Evolutionary conservation across 2,888 invertebrate species (phyloP).

Genomic region (Mamestra brassicae): DNA sequence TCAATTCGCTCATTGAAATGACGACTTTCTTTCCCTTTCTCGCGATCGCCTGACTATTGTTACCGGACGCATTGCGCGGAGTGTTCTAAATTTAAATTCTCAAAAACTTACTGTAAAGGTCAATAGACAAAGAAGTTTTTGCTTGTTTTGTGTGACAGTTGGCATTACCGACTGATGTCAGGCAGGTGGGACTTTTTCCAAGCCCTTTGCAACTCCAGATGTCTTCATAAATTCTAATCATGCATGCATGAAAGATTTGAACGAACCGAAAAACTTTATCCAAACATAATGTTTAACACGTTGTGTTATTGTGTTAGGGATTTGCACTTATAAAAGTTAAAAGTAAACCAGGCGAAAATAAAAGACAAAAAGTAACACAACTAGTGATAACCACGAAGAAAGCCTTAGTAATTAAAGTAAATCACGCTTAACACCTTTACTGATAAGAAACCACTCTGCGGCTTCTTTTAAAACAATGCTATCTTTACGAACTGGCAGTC

Average conservation of each 20-base stretch:
- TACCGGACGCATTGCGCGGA: slow-evolving; percentile 38
- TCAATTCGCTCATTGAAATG: slow-evolving; percentile 35
- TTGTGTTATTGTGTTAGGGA: not conserved
- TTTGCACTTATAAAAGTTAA: not conserved
- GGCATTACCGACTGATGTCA: slow-evolving; percentile 20
- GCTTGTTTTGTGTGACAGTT: slow-evolving; percentile 34
- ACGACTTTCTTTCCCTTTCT: slow-evolving; percentile 51
- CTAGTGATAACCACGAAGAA: not conserved
- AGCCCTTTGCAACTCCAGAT: not conserved
- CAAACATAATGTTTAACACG: not conserved
- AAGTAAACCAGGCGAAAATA: slow-evolving; percentile 11
- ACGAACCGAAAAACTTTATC: not conserved
- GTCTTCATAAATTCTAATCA: not conserved
- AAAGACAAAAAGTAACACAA: not conserved
- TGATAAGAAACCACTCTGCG: slow-evolving; percentile 48
- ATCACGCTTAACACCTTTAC: slow-evolving; percentile 57
- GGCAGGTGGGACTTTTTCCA: not conserved
- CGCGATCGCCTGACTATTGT: slow-evolving; percentile 55
- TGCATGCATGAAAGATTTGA: not conserved
- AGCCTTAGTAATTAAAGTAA: slow-evolving; percentile 46
- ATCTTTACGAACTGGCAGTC: slow-evolving; percentile 33
- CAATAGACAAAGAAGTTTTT: slow-evolving; percentile 50
- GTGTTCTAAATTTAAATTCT: slow-evolving; percentile 66
- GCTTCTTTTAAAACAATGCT: slow-evolving; percentile 39
- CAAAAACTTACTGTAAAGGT: slow-evolving; percentile 49